Evolutionary conservation across 2,113 vertebrate species (phyloP).

Genomic region (Charadrius vociferus): DNA sequence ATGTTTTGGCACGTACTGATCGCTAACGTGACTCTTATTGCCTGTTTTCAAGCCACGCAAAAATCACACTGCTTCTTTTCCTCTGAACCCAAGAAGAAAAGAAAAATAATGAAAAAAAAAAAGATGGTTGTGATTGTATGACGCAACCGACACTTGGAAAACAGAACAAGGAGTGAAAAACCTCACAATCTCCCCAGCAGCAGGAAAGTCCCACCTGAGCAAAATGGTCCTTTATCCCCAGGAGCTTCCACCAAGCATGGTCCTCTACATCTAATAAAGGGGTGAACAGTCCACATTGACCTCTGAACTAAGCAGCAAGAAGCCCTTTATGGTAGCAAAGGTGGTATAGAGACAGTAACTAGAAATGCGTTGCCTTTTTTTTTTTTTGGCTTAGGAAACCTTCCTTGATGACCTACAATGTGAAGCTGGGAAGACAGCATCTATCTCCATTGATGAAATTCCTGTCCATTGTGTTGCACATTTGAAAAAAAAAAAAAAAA

Average conservation of each 20-base stretch:
- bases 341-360: background rate
- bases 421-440: background rate
- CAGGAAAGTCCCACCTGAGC: background rate
- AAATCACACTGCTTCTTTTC: no score
- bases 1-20: no score
- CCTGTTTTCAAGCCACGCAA: no score
- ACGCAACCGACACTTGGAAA: no score
- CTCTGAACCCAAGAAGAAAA: no score
- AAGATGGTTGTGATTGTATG: no score
- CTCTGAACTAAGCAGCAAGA: background rate
- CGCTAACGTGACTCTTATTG: no score
- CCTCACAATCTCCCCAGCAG: background rate
- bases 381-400: background rate
- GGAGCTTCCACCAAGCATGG: background rate
- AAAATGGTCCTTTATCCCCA: background rate
- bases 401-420: background rate
- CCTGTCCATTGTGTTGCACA: background rate
- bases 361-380: rapidly evolving
- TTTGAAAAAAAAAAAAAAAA: background rate
- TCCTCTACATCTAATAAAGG: no score
- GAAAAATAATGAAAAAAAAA: no score
- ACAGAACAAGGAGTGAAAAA: background rate
- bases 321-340: background rate
- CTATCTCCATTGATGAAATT: background rate
- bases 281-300: background rate